A percentile compares a stretch with the other conserved stretches of the same genome.
Evolutionary conservation across 2,797 vertebrate genomes (phyloP).

Genomic region (Sarcoramphus papa): DNA sequence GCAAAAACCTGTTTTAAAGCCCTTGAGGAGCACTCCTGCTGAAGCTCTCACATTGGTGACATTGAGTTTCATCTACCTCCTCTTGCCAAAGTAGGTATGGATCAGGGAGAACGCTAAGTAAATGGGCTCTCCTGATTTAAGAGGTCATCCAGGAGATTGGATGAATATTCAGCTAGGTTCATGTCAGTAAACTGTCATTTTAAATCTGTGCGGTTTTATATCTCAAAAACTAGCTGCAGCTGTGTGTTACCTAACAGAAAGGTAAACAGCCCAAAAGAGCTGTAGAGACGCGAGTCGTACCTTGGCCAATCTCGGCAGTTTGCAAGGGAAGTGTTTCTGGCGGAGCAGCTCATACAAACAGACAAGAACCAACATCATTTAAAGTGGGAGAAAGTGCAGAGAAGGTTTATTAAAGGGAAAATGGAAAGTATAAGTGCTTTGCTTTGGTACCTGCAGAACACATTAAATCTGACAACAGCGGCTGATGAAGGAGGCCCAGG

Average conservation of each 20-base stretch:
- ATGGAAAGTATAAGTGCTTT: neutral
- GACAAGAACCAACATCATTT: neutral
- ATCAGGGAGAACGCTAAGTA: neutral
- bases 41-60: neutral
- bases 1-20: neutral
- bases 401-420: neutral
- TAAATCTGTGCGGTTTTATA: neutral
- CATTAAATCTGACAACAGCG: neutral
- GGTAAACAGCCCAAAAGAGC: neutral
- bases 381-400: neutral
- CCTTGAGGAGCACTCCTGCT: neutral
- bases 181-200: neutral
- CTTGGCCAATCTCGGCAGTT: neutral
- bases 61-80: neutral
- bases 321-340: neutral
- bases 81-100: neutral
- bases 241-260: neutral
- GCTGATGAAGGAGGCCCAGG: neutral
- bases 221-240: neutral
- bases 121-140: neutral
- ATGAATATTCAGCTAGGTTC: neutral
- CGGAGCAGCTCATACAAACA: neutral
- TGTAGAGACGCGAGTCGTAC: rapidly evolving
- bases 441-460: neutral
- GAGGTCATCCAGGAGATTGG: neutral